Base-by-base conservation (phyloP, 2,113 vertebrate species). In the Sylvietta virens region DNA sequence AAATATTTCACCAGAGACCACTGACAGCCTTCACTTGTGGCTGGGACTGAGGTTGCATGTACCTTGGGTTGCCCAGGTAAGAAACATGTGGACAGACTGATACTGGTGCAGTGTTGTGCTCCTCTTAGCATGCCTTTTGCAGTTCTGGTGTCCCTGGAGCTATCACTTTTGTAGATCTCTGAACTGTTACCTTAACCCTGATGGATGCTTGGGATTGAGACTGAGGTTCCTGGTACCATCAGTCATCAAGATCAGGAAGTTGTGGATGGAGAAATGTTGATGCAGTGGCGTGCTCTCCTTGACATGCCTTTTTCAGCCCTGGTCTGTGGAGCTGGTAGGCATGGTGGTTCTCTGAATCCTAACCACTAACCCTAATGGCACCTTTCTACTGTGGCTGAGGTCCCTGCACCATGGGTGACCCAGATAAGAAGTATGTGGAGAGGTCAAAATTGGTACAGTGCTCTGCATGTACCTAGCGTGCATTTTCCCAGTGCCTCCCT, bases 221-320 rank as follows among this genome's bases (percentile, higher is more conserved):
- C 20, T 35, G 21, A 69, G 61, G 47, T 54, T 14, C n/a, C 40
- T 47, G 47, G 17, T 53, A 31, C 16, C 16, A 27, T 6, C 14
- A 28, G 28, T 35, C 0, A 0, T n/a, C 24, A 76, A 76, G 70
- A 7, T 31, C 62, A 27, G 47, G 15, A 67, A 35, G n/a, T 1
- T 40, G 24, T 22, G 26, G n/a, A 60, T 5, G 11, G 54, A 54
- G 7, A 11, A 27, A 35, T 35, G 21, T 13, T 47, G 26, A 10
- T 40, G 26, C 40, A 47, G 17, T 7, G 3, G 47, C 4, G 2
- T 13, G 21, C 11, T 76, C 54, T 61, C 8, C 37, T 28, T 37
- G 31, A 31, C 4, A 18, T 4, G 17, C 9, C 9, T 31, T 35
- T 53, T 54, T 13, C 54, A 82, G n/a, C 39, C 30, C 39, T 44